A percentile compares a stretch with the other conserved stretches of the same genome.
These are phyloP conservation scores for Scaeva pyrastri DNA, from an alignment of 2,888 invertebrate species.

Conservation along the genomic window DNA sequence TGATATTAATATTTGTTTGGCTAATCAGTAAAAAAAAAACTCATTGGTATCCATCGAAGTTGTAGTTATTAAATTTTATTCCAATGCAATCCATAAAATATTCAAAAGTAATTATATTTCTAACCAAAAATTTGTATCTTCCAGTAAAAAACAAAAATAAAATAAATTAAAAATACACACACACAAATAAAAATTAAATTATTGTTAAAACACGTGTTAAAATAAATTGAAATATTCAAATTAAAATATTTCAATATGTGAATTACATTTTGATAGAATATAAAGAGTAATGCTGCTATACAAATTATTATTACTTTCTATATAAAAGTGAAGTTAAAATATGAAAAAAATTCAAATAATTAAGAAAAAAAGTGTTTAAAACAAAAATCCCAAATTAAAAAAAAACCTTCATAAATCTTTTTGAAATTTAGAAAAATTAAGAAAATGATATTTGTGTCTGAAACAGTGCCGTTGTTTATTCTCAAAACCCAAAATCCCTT, in stretches of 20 bases:
- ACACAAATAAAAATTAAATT: neutral
- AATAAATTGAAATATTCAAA: neutral
- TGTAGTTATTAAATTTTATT: neutral
- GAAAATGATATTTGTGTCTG: slow-evolving; percentile 67
- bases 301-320: neutral
- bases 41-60: neutral
- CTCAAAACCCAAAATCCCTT: slow-evolving; percentile 51
- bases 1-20: no score
- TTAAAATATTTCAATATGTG: neutral
- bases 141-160: neutral
- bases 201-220: slow-evolving; percentile 4
- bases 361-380: slow-evolving; percentile 1
- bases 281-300: neutral
- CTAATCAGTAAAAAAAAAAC: no score
- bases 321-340: neutral
- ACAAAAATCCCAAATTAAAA: slow-evolving; percentile 24
- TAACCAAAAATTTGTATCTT: neutral
- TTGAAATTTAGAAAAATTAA: slow-evolving; percentile 3
- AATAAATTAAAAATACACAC: neutral
- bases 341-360: neutral
- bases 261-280: neutral
- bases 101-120: no score
- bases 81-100: neutral
- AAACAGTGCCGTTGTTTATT: slow-evolving; percentile 58
- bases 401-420: neutral